Percentiles rank a stretch among this genome's conserved stretches.
phyloP scores from a whole-genome alignment of 2,888 invertebrate genomes.

The Synanthedon formicaeformis region DNA sequence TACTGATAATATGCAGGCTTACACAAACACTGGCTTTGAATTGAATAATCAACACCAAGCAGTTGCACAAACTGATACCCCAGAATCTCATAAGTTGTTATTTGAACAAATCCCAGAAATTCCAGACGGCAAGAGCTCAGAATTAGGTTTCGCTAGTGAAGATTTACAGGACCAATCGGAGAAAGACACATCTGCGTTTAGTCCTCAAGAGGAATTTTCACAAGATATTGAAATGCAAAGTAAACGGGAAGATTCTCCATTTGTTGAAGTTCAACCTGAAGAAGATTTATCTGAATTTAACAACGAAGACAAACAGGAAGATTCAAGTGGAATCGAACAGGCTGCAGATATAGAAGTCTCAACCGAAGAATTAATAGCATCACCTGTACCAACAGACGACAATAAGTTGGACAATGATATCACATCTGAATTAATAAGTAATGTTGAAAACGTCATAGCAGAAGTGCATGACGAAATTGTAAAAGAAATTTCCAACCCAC shows the following conservation, averaged over 20 bases:
- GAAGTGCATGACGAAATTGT: slow-evolving; percentile 24
- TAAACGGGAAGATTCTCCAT: slow-evolving; percentile 36
- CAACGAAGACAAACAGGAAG: background rate
- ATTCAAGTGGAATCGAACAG: background rate
- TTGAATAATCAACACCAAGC: slow-evolving; percentile 33
- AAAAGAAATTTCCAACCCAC: background rate
- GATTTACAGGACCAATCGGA: slow-evolving; percentile 47
- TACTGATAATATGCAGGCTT: slow-evolving; percentile 34
- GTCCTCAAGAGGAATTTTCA: slow-evolving; percentile 45
- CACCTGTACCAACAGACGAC: slow-evolving; percentile 14
- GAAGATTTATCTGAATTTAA: too few relatives aligned
- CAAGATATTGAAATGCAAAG: slow-evolving; percentile 49
- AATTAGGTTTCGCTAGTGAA: slow-evolving; percentile 53
- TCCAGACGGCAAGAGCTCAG: slow-evolving; percentile 62
- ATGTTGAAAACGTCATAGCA: slow-evolving; percentile 18
- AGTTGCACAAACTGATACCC: slow-evolving; percentile 54
- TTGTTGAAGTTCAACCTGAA: slow-evolving; percentile 18
- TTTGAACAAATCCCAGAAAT: slow-evolving; percentile 67
- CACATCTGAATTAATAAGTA: slow-evolving; percentile 20
- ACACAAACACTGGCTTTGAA: slow-evolving; percentile 44
- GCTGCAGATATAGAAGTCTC: slow-evolving; percentile 13
- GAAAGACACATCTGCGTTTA: slow-evolving; percentile 31
- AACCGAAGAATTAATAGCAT: slow-evolving; percentile 13
- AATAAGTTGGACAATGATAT: slow-evolving; percentile 14
- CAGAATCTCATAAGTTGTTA: slow-evolving; percentile 61